A percentile compares a stretch with the other conserved stretches of the same genome.
Conservation (phyloP, 2,888 invertebrate species). For the Tipula helvola region DNA sequence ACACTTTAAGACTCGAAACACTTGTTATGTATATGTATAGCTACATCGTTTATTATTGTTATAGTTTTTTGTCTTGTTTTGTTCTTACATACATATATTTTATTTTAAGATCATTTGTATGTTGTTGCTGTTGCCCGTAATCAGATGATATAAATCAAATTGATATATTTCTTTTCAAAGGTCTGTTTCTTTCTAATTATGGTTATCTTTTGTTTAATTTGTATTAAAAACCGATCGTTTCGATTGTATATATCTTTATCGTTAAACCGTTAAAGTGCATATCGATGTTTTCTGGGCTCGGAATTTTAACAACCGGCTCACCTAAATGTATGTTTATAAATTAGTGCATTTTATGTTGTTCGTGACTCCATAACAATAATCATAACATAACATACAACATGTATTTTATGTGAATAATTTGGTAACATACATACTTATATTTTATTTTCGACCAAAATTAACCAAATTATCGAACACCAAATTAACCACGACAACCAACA, state of each 20-base stretch:
- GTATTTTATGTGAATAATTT: no score
- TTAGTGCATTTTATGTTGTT: neutral
- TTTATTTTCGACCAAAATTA: neutral
- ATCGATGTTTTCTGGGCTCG: neutral
- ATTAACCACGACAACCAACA: neutral
- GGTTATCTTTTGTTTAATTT: neutral
- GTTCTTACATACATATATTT: neutral
- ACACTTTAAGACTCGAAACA: neutral
- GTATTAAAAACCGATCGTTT: neutral
- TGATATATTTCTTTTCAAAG: neutral
- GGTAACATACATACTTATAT: neutral
- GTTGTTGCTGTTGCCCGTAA: neutral
- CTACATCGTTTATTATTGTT: neutral
- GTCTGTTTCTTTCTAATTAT: neutral
- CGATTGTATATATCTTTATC: neutral
- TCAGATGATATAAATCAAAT: neutral
- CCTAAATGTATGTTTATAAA: neutral
- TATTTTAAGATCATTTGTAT: neutral
- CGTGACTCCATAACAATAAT: neutral
- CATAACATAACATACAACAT: neutral
- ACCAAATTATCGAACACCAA: neutral
- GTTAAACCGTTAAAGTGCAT: neutral
- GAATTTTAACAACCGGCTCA: neutral
- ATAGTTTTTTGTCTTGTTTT: neutral
- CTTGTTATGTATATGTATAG: neutral